Conservation (phyloP, 2,888 invertebrate species). For the Microdon myrmicae region DNA sequence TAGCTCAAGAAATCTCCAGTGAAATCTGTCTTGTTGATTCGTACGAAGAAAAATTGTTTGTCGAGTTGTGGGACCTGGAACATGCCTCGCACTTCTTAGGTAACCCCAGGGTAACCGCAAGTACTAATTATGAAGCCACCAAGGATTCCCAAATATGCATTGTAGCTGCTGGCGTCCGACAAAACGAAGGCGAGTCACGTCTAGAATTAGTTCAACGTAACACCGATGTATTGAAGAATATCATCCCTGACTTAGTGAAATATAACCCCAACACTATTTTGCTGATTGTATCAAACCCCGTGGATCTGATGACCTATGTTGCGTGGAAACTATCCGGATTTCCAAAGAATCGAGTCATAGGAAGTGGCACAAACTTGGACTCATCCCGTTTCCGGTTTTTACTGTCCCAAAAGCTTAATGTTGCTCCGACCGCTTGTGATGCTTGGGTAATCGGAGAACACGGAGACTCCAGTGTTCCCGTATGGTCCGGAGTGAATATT, state of each 20-base stretch:
- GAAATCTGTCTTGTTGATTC: slow-evolving; percentile 86
- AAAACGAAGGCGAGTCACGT: slow-evolving; percentile 89
- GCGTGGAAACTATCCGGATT: slow-evolving; percentile 95
- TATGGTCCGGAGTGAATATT: slow-evolving; percentile 94
- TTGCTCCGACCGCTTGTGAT: slow-evolving; percentile 87
- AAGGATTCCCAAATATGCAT: slow-evolving; percentile 86
- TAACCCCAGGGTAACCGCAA: slow-evolving; percentile 81
- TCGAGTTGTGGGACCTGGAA: slow-evolving; percentile 91
- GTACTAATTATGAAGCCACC: slow-evolving; percentile 80
- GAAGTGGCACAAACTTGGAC: slow-evolving; percentile 93
- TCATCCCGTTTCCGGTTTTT: slow-evolving; percentile 91
- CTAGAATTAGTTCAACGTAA: slow-evolving; percentile 89
- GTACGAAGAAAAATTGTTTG: slow-evolving; percentile 83
- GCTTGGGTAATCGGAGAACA: slow-evolving; percentile 96
- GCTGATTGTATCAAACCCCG: slow-evolving; percentile 90
- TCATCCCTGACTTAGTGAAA: slow-evolving; percentile 76
- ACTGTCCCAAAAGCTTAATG: slow-evolving; percentile 81
- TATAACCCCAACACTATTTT: slow-evolving; percentile 88
- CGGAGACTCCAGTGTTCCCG: slow-evolving; percentile 89
- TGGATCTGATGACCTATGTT: slow-evolving; percentile 91
- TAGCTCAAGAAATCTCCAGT: slow-evolving; percentile 84
- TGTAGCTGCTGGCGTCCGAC: slow-evolving; percentile 91
- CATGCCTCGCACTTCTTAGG: slow-evolving; percentile 87
- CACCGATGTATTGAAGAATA: slow-evolving; percentile 86
- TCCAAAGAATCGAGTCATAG: slow-evolving; percentile 87